phyloP scores from a whole-genome alignment of 1,140 invertebrate species.

The Tetranychus urticae region DNA sequence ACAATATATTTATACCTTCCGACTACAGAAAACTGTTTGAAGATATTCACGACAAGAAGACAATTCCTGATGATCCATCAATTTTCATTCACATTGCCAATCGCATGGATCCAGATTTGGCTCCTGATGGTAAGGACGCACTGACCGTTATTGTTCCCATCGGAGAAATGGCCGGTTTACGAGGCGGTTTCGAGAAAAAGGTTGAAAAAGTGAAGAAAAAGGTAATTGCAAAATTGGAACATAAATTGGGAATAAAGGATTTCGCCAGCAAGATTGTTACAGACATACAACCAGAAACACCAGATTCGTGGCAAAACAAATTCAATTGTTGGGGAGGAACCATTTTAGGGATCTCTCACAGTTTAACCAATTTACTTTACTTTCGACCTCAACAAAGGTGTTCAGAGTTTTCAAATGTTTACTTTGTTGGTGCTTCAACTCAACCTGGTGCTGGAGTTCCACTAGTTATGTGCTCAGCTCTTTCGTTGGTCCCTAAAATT shows the following conservation, averaged over 20 bases:
- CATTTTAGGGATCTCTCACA: too few species aligned
- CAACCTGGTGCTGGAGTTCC: too few species aligned
- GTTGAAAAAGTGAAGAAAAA: neutral
- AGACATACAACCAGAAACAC: neutral
- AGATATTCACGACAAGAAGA: neutral
- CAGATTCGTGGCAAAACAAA: too few species aligned
- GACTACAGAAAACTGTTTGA: neutral
- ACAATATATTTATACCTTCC: neutral
- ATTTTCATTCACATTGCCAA: neutral
- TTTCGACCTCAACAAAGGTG: too few species aligned
- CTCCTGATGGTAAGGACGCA: neutral
- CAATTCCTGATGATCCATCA: neutral
- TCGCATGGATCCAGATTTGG: neutral
- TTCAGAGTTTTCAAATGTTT: too few species aligned
- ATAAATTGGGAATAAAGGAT: neutral
- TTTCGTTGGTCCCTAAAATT: too few species aligned
- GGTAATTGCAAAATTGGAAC: neutral
- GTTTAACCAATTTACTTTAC: too few species aligned
- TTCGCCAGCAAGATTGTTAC: neutral
- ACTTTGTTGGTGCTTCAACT: too few species aligned
- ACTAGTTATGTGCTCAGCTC: too few species aligned
- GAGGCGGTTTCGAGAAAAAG: neutral
- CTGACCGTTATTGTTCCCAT: neutral
- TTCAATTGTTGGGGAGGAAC: too few species aligned
- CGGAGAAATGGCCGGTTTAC: neutral